Percentiles rank a stretch among this genome's conserved stretches.
Evolutionary conservation across 2,888 invertebrate species (phyloP).

Genomic region (Chymomyza amoena): DNA sequence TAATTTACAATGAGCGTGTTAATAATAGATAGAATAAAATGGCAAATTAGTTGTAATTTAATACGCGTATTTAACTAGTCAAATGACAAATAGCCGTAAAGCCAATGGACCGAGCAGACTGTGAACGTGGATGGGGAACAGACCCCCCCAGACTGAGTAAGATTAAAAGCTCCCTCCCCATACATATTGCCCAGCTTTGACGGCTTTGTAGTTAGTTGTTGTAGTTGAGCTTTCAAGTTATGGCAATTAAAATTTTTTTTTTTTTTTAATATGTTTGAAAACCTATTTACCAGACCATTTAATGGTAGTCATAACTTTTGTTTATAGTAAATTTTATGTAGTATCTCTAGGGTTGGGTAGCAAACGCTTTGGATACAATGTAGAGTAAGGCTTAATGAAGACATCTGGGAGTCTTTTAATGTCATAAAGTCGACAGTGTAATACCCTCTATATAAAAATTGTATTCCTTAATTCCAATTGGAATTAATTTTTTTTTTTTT

Average conservation of each 20-base stretch:
- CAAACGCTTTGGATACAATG: too few relatives aligned
- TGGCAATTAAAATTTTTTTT: not conserved
- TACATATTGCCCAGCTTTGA: not conserved
- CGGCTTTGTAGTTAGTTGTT: too few relatives aligned
- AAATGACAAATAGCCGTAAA: conserved; percentile 46
- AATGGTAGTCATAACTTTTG: not conserved
- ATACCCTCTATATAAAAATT: too few relatives aligned
- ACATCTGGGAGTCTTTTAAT: too few relatives aligned
- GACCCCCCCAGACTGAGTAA: conserved; percentile 83
- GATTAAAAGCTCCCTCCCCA: not conserved
- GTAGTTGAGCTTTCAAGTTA: not conserved
- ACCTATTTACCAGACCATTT: not conserved
- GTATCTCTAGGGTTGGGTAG: not conserved
- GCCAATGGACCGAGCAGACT: conserved; percentile 87
- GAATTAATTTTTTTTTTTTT: too few relatives aligned
- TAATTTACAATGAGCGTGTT: conserved; percentile 13
- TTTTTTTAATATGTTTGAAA: not conserved
- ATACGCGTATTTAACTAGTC: conserved; percentile 48
- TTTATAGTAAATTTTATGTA: not conserved
- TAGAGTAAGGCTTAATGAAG: not conserved
- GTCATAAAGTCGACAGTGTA: too few relatives aligned
- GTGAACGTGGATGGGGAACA: conserved; percentile 98
- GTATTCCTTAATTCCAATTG: too few relatives aligned
- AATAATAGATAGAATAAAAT: conserved; percentile 28
- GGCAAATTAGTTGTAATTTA: conserved; percentile 60